phyloP scores from a whole-genome alignment of 2,888 invertebrate species.

The Noctua pronuba region DNA sequence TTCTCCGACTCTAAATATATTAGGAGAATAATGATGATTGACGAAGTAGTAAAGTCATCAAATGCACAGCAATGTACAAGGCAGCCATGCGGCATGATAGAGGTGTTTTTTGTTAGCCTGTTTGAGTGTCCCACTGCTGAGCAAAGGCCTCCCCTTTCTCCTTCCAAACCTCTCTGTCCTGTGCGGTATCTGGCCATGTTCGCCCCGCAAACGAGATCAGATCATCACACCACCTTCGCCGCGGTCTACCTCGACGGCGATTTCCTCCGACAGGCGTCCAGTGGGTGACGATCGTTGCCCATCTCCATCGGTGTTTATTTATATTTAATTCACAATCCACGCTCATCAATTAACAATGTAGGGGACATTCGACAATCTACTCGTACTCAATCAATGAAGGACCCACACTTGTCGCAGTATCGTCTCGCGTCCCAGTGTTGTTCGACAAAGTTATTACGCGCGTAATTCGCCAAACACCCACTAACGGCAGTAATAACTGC shows the following conservation, averaged over 20 bases:
- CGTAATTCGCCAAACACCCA: constrained; percentile 74
- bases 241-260: too few species aligned
- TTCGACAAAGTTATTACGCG: constrained; percentile 73
- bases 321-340: not conserved
- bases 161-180: too few species aligned
- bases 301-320: not conserved
- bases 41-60: not conserved
- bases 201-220: too few species aligned
- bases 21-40: too few species aligned
- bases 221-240: too few species aligned
- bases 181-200: too few species aligned
- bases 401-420: not conserved
- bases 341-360: not conserved
- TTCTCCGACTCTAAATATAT: too few species aligned
- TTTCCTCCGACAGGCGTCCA: too few species aligned
- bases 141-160: too few species aligned
- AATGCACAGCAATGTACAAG: not conserved
- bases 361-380: not conserved
- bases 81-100: not conserved
- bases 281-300: too few species aligned
- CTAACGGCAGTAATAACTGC: constrained; percentile 81
- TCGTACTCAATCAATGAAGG: not conserved
- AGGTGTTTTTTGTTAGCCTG: too few species aligned
- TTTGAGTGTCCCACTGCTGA: too few species aligned
- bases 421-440: constrained; percentile 30